Percentiles rank a stretch among this genome's conserved stretches.
These are phyloP conservation scores for Leucosticte australis DNA, from an alignment of 2,113 vertebrate genomes.

Conservation along the genomic window DNA sequence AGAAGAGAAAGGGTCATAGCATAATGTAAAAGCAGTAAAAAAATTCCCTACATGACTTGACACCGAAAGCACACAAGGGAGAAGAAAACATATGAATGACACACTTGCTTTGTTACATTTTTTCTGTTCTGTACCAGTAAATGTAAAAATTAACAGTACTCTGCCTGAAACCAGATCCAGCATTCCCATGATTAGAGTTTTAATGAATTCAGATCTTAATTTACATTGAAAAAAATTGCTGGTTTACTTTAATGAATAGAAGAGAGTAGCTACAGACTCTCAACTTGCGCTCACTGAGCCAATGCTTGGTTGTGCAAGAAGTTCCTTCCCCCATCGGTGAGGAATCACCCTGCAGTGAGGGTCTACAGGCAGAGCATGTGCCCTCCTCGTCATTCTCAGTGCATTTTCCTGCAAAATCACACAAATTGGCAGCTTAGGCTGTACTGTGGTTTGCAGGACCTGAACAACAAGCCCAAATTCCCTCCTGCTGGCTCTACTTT, in stretches of 20 bases:
- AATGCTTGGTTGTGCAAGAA: background rate
- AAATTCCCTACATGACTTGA: background rate
- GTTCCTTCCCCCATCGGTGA: background rate
- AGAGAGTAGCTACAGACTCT: background rate
- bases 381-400: rapidly evolving
- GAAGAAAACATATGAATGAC: background rate
- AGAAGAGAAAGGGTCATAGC: background rate
- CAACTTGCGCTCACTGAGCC: background rate
- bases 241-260: background rate
- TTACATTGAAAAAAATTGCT: background rate
- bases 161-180: background rate
- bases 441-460: background rate
- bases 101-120: background rate
- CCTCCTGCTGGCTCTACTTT: background rate
- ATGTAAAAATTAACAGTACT: background rate
- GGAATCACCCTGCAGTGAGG: rapidly evolving
- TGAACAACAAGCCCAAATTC: background rate
- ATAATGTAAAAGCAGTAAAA: background rate
- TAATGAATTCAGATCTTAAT: background rate
- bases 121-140: background rate
- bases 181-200: background rate
- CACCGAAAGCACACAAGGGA: background rate
- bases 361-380: background rate
- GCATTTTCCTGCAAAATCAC: background rate
- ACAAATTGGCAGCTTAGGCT: background rate